A percentile compares a stretch with the other conserved stretches of the same genome.
phyloP scores from a whole-genome alignment of 35 echinoderm and acorn worm species.

The Apostichopus parvimensis region DNA sequence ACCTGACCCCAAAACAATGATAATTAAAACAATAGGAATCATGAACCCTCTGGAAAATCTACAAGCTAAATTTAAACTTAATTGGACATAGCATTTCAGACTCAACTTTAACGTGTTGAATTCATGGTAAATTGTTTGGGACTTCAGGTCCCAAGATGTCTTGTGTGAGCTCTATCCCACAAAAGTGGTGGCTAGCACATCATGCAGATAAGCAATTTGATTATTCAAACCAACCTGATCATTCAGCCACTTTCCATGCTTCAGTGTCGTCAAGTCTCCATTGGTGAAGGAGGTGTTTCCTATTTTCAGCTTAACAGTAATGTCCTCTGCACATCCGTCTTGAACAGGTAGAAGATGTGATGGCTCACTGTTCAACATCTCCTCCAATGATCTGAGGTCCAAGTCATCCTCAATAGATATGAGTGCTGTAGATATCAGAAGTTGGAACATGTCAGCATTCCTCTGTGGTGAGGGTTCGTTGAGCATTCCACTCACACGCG shows the following conservation, averaged over 20 bases:
- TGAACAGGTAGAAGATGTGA: background rate
- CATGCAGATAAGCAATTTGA: no score
- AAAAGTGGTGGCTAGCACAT: no score
- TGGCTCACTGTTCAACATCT: background rate
- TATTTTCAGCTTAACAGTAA: background rate
- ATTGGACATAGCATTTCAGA: no score
- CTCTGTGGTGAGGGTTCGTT: background rate
- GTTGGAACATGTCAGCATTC: background rate
- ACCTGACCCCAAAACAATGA: no score
- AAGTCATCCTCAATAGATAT: background rate
- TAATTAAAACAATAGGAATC: no score
- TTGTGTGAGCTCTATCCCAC: no score
- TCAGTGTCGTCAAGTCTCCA: background rate
- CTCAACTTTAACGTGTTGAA: no score
- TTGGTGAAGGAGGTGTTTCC: background rate
- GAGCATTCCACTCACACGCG: background rate
- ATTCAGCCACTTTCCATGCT: conserved; percentile 6
- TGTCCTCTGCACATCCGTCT: background rate
- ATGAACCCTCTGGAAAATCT: no score
- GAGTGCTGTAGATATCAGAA: background rate
- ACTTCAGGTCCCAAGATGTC: no score
- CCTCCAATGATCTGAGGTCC: background rate
- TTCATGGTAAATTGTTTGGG: no score
- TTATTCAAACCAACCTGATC: background rate
- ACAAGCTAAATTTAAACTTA: no score